A percentile compares a stretch with the other conserved stretches of the same genome.
Conservation (phyloP, 2,888 invertebrate species). For the Leucoma salicis region DNA sequence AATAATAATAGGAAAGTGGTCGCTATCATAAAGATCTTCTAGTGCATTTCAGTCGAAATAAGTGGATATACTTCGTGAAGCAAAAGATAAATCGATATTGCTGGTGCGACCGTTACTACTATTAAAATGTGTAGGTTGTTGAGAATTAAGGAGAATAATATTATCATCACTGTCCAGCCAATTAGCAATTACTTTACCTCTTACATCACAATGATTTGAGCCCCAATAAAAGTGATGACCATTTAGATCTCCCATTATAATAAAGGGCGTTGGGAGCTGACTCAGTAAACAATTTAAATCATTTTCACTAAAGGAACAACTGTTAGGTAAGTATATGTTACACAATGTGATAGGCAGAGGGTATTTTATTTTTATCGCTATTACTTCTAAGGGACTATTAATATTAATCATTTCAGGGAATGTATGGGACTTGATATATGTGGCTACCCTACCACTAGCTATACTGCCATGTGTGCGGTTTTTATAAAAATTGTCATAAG, state of each 20-base stretch:
- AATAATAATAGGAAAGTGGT: neutral
- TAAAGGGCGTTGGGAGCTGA: neutral
- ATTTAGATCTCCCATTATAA: too few species aligned
- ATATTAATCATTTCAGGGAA: too few species aligned
- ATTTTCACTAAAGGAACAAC: too few species aligned
- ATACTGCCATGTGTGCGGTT: neutral
- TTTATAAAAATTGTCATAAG: neutral
- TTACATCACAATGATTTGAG: neutral
- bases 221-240: too few species aligned
- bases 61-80: neutral
- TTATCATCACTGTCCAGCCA: neutral
- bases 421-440: neutral
- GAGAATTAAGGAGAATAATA: neutral
- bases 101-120: neutral
- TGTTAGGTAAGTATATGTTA: too few species aligned
- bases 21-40: neutral
- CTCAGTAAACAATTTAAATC: neutral
- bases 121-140: neutral
- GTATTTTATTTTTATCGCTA: too few species aligned
- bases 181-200: neutral
- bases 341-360: too few species aligned
- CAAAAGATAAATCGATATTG: neutral
- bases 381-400: too few species aligned
- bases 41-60: constrained; percentile 1
- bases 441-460: constrained; percentile 1